Conservation (phyloP, 1,140 invertebrate species). For the Eumeta japonica region DNA sequence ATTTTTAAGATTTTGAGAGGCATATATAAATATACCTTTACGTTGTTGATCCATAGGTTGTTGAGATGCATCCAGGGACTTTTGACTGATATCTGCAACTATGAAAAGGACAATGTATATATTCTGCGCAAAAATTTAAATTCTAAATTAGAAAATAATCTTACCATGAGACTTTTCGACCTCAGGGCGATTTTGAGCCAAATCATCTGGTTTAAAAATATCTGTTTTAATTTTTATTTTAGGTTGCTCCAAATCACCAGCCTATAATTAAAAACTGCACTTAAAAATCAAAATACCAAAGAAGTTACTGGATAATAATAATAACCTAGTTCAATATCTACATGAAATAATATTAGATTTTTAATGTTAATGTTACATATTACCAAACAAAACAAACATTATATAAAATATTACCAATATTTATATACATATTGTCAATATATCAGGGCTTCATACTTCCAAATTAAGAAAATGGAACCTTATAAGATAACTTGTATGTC, state of each 20-base stretch:
- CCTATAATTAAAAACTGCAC: constrained; percentile 17
- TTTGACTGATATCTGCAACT: constrained; percentile 29
- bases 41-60: constrained; percentile 26
- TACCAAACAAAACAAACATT: no score
- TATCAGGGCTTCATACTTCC: no score
- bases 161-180: constrained; percentile 34
- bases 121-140: no score
- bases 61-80: constrained; percentile 24
- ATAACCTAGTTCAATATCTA: no score
- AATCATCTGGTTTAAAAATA: constrained; percentile 49
- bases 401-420: no score
- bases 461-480: no score
- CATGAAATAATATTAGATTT: no score
- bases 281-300: neutral
- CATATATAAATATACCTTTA: constrained; percentile 26
- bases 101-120: no score
- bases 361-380: no score
- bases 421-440: no score
- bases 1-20: neutral
- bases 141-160: constrained; percentile 8
- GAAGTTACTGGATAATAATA: no score
- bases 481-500: no score
- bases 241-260: constrained; percentile 40
- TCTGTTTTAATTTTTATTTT: constrained; percentile 53
- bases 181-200: constrained; percentile 26